Base-by-base conservation (phyloP, 2,888 invertebrate genomes). In the Oxyscelio sp. region DNA sequence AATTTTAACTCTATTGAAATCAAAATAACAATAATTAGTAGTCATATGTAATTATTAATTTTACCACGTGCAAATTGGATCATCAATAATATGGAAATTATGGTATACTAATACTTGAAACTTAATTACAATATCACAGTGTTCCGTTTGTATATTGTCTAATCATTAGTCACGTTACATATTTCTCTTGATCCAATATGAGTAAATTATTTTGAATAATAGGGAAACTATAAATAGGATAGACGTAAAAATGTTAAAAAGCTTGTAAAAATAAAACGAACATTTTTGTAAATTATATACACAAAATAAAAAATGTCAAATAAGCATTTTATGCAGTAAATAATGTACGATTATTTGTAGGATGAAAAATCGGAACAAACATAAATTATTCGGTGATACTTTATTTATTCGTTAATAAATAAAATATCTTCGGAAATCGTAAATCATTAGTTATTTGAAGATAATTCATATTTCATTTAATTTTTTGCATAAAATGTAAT, bases 141-240 rank as follows among this genome's bases (percentile, higher is more conserved):
- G n/a, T 40, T 40, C n/a, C n/a, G 40, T 40, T 40, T n/a, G 13
- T n/a, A 40, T 40, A 40, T 40, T 40, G 40, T 40, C n/a, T 40
- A 4, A 11, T 40, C 11, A n/a, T 40, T 40, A n/a, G 40, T 40
- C 11, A n/a, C 11, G 40, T 40, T 40, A n/a, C 13, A 11, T 11
- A 40, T n/a, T 40, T 40, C n/a, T n/a, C 11, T 40, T 4, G 4
- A 11, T 27, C 40, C n/a, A n/a, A 40, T 40, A 11, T n/a, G 11
- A 40, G n/a, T 11, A n/a, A n/a, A 40, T 40, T 40, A 11, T 40
- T 40, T 40, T 40, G 2, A n/a, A 11, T 6, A 11, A 40, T 27
- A 4, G 6, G 27, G 3, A 27, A n/a, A n/a, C n/a, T n/a, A n/a
- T n/a, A n/a, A n/a, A n/a, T n/a, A n/a, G n/a, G n/a, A n/a, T n/a